Evolutionary conservation across 2,888 invertebrate species (phyloP), one percentile per base, ranked within the genome.

Genomic region (Hemaris fuciformis): DNA sequence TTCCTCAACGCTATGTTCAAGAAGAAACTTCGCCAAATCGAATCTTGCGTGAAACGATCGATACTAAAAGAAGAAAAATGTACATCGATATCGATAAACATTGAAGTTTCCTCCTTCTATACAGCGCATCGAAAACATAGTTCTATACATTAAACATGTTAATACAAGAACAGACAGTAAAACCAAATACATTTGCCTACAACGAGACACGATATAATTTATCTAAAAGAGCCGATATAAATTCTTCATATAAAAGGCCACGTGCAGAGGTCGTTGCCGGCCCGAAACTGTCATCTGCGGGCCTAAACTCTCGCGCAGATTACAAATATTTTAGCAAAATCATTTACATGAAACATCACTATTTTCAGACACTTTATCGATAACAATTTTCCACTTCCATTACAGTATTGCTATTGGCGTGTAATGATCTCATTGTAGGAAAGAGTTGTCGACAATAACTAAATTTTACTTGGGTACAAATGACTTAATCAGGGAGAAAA

Each of bases 171-270:
- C 43, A 43, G 34, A 56, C 59, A 63, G 61, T 63, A 38, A 27
- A 60, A 27, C 38, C 69, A 64, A 56, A 67, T 59, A 65, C 56
- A 46, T 53, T 57, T 65, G 57, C 67, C 56, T 60, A 57, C 31
- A 62, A 62, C 27, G 65, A 60, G 57, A 61, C 61, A 58, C 34
- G 53, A 42, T 63, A 64, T 60, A 65, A 59, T 66, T 64, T 53
- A 65, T 59, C 45, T 65, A 65, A 66, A 62, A 46, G 45, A 58
- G 62, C 61, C 31, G 62, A 68, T 74, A 73, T 73, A 73, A 53
- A 56, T 61, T 56, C 73, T 75, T 72, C 69, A 69, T 71, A 65
- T 70, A 60, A 65, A 80, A 81, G 72, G 77, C 75, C 75, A 76
- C 73, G 62, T 68, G 67, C 70, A 67, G 65, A 62, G 69, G 62